phyloP scores from a whole-genome alignment of 2,888 invertebrate genomes.

The Pollenia angustigena region DNA sequence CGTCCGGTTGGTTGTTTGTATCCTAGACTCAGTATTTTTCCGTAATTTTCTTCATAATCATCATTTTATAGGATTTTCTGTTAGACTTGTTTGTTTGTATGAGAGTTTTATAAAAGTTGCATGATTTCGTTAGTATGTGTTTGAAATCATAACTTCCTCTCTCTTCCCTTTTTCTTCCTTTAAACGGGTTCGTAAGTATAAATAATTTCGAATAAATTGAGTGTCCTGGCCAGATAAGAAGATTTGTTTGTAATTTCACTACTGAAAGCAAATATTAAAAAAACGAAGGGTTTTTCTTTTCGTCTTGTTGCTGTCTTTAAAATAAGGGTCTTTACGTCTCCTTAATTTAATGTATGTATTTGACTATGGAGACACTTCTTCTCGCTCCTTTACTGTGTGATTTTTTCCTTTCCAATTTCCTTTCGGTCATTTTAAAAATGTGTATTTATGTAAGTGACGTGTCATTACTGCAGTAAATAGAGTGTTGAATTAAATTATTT shows the following conservation, averaged over 20 bases:
- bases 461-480: conserved; percentile 59
- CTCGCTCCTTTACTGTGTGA: neutral
- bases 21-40: conserved; percentile 42
- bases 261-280: conserved; percentile 17
- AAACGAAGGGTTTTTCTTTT: conserved; percentile 5
- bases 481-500: conserved; percentile 55
- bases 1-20: conserved; percentile 4
- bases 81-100: neutral
- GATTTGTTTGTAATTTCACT: conserved; percentile 51
- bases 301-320: neutral
- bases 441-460: conserved; percentile 26
- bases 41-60: conserved; percentile 47
- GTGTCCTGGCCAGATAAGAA: conserved; percentile 65
- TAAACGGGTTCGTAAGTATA: neutral
- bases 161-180: too few relatives aligned
- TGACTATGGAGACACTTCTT: neutral
- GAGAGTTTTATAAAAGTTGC: neutral
- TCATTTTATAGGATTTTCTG: conserved; percentile 15
- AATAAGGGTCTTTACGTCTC: conserved; percentile 27
- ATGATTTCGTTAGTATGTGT: neutral
- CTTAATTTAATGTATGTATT: conserved; percentile 34
- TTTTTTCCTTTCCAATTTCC: conserved; percentile 29
- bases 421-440: neutral
- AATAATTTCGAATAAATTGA: conserved; percentile 18
- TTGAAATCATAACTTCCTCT: too few relatives aligned